Evolutionary conservation across 2,113 vertebrate genomes (phyloP).

Genomic region (Anguilla rostrata): DNA sequence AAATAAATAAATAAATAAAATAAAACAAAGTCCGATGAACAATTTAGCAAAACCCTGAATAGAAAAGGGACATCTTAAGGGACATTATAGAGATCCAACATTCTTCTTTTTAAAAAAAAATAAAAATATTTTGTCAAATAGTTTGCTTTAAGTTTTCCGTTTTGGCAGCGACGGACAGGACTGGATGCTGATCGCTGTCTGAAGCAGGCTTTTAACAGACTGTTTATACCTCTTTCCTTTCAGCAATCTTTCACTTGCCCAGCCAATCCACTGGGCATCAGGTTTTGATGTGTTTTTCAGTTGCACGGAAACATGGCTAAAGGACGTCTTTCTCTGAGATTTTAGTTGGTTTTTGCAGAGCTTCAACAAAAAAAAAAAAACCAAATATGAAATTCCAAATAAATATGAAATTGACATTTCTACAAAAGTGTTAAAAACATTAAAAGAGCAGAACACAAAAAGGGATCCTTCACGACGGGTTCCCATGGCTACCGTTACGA

Average conservation of each 20-base stretch:
- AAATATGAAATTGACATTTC: background rate
- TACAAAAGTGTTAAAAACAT: conserved; percentile 1
- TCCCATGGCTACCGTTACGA: background rate
- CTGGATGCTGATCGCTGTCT: background rate
- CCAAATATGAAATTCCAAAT: background rate
- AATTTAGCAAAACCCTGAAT: no score
- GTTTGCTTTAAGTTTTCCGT: background rate
- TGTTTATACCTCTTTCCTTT: conserved; percentile 22
- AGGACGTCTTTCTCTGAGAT: conserved; percentile 8
- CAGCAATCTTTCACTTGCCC: conserved; percentile 28
- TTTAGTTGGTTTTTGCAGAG: conserved; percentile 1
- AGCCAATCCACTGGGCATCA: conserved; percentile 6
- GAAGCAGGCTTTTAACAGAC: background rate
- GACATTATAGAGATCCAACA: conserved; percentile 22
- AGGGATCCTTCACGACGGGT: background rate
- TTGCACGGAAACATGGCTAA: background rate
- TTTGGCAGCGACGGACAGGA: conserved; percentile 3
- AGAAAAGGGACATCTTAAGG: background rate
- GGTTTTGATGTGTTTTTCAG: background rate
- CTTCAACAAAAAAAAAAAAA: background rate
- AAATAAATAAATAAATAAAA: background rate
- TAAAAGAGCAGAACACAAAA: conserved; percentile 4
- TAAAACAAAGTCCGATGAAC: background rate
- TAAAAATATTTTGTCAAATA: background rate
- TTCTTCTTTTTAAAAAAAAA: background rate